These are phyloP conservation scores for Synodontis membranacea DNA, from an alignment of 2,113 vertebrate genomes.

Conservation along the genomic window DNA sequence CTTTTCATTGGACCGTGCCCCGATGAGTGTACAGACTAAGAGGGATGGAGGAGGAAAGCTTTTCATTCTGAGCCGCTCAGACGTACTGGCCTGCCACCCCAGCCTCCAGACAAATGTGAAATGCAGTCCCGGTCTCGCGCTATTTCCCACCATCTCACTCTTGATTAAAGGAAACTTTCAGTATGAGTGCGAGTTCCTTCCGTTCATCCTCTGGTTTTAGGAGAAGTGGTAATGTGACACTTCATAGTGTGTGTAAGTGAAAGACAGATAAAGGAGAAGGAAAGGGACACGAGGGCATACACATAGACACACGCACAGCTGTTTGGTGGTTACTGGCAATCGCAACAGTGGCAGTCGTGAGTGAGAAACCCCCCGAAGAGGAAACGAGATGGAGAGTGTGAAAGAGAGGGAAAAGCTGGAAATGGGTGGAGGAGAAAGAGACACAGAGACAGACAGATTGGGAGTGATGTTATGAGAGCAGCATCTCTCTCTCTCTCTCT, in stretches of 20 bases:
- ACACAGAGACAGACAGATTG: not conserved
- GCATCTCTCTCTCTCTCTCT: not conserved
- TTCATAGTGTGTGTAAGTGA: not conserved
- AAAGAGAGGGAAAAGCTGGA: not conserved
- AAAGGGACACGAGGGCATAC: not conserved
- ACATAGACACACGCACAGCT: not conserved
- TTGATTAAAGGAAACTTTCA: conserved; percentile 29
- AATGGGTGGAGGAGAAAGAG: not conserved
- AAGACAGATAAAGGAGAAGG: not conserved
- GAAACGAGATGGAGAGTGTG: not conserved
- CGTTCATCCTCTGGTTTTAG: conserved; percentile 11
- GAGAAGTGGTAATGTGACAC: conserved; percentile 8
- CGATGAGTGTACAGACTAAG: not conserved
- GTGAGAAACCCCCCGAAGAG: not conserved
- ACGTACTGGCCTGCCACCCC: not conserved
- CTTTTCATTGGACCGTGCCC: too few species aligned
- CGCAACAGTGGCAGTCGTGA: conserved; percentile 9
- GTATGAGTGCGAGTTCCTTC: not conserved
- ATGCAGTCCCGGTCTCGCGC: not conserved
- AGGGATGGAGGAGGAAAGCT: not conserved
- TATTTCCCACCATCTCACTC: not conserved
- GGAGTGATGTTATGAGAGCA: conserved; percentile 16
- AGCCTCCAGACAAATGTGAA: conserved; percentile 1
- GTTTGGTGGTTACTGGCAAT: not conserved
- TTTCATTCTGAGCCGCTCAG: not conserved